Evolutionary conservation across 1,140 invertebrate genomes (phyloP).

Genomic region (Danaus melanippus): DNA sequence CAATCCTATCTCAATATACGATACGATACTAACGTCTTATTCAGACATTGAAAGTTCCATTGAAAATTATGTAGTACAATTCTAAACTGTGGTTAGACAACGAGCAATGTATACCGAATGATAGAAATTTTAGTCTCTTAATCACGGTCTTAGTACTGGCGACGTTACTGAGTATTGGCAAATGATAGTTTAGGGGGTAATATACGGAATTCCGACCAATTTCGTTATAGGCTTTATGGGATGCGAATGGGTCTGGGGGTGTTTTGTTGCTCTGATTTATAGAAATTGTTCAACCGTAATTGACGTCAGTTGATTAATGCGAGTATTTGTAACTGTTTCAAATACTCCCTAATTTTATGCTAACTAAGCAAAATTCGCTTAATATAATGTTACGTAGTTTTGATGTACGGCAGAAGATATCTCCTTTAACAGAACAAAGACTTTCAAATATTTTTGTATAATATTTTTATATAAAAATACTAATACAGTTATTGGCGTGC

Average conservation of each 20-base stretch:
- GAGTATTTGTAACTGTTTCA: no score
- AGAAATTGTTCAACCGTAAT: slow-evolving; percentile 9
- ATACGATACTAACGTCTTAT: slow-evolving; percentile 14
- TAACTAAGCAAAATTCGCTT: no score
- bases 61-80: slow-evolving; percentile 19
- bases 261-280: slow-evolving; percentile 27
- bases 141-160: slow-evolving; percentile 3
- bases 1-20: slow-evolving; percentile 45
- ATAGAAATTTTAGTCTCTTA: not conserved
- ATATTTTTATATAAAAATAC: slow-evolving; percentile 1
- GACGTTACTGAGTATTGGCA: slow-evolving; percentile 27
- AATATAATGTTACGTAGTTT: no score
- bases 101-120: slow-evolving; percentile 20
- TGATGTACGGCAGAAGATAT: no score
- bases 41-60: slow-evolving; percentile 24
- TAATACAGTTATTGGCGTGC: slow-evolving; percentile 2
- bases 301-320: slow-evolving; percentile 6
- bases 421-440: no score
- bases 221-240: slow-evolving; percentile 45
- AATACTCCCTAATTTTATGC: no score
- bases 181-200: slow-evolving; percentile 55
- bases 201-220: slow-evolving; percentile 45
- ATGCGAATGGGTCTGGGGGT: slow-evolving; percentile 37
- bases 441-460: no score
- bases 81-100: slow-evolving; percentile 7